A percentile compares a stretch with the other conserved stretches of the same genome.
Evolutionary conservation across 1,140 invertebrate species (phyloP).

Genomic region (Maniola jurtina): DNA sequence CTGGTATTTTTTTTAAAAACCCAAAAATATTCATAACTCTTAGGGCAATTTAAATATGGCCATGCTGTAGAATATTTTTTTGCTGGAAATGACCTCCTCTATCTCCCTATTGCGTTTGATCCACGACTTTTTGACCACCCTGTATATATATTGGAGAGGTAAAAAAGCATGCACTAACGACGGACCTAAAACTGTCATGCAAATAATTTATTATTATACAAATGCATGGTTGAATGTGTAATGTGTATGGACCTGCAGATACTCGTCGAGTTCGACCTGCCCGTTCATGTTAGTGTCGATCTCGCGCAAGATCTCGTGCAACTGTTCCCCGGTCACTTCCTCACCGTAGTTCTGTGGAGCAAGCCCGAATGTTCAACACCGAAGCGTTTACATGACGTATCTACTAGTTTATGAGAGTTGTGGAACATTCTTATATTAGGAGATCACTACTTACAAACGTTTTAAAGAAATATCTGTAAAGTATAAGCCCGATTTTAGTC

Average conservation of each 20-base stretch:
- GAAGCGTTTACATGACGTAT: constrained; percentile 27
- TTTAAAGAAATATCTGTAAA: too few species aligned
- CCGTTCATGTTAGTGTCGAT: constrained; percentile 99
- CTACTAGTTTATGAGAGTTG: neutral
- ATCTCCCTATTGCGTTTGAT: too few species aligned
- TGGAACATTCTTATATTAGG: constrained; percentile 9
- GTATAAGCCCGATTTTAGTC: too few species aligned
- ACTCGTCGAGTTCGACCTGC: constrained; percentile 99
- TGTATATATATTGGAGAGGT: too few species aligned
- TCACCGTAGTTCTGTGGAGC: constrained; percentile 90
- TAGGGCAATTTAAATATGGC: too few species aligned
- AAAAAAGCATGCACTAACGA: constrained; percentile 1
- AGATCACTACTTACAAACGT: too few species aligned
- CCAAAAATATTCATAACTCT: too few species aligned
- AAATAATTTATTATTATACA: constrained; percentile 8
- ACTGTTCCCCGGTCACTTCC: constrained; percentile 94
- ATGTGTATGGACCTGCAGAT: constrained; percentile 91
- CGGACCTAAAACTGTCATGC: constrained; percentile 2
- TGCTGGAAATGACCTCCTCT: too few species aligned
- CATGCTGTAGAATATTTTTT: too few species aligned
- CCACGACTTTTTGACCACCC: too few species aligned
- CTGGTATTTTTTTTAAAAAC: too few species aligned
- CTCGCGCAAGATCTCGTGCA: constrained; percentile 98
- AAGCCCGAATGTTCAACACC: constrained; percentile 34
- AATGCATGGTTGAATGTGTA: constrained; percentile 27